These are phyloP conservation scores for Archivesica marissinica DNA, from an alignment of 1,140 invertebrate genomes.

Conservation along the genomic window DNA sequence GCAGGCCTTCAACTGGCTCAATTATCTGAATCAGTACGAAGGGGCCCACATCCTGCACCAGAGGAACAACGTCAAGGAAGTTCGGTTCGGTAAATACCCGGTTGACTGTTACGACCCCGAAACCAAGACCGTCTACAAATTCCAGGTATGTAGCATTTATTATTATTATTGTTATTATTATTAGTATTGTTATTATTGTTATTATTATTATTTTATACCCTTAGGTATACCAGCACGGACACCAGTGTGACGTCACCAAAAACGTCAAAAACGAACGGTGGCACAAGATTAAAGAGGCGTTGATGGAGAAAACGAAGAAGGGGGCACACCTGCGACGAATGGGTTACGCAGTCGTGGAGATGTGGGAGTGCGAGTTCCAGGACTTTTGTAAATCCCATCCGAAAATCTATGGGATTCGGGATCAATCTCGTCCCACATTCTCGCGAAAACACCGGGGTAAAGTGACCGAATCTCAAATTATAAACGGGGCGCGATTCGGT, in stretches of 20 bases:
- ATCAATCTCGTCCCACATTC: neutral
- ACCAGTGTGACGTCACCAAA: neutral
- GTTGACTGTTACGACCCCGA: constrained; percentile 26
- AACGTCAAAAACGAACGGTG: constrained; percentile 18
- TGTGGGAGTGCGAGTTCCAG: constrained; percentile 48
- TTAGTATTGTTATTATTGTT: too few species aligned
- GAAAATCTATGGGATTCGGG: neutral
- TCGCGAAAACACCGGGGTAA: neutral
- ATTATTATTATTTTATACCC: neutral
- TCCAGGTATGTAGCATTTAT: too few species aligned
- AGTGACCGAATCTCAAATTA: constrained; percentile 40
- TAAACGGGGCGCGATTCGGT: constrained; percentile 18
- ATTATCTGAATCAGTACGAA: constrained; percentile 5
- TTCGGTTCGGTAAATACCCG: constrained; percentile 3
- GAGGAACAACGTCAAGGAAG: neutral
- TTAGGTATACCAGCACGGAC: neutral
- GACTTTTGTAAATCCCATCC: neutral
- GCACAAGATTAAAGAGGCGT: constrained; percentile 5
- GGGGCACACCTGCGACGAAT: constrained; percentile 42
- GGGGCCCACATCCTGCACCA: constrained; percentile 11
- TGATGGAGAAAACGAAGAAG: constrained; percentile 31
- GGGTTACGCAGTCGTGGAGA: constrained; percentile 46
- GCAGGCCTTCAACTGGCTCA: constrained; percentile 44
- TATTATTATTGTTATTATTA: too few species aligned
- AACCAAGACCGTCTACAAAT: constrained; percentile 44